phyloP scores from a whole-genome alignment of 2,888 invertebrate genomes.

The Zaprionus lineosus region DNA sequence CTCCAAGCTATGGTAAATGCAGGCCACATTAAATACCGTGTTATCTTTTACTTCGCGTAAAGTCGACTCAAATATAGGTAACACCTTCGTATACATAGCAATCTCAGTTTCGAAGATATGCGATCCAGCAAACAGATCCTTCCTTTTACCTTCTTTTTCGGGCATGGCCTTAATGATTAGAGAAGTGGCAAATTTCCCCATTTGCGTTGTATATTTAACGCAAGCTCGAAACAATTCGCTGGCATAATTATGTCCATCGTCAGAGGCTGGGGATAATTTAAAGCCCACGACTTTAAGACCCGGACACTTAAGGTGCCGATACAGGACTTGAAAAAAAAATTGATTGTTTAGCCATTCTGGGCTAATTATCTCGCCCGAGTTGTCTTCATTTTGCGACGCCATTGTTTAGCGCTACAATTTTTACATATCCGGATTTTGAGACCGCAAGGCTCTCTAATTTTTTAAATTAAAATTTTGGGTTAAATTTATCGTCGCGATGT shows the following conservation, averaged over 20 bases:
- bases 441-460: too few species aligned
- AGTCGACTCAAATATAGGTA: conserved; percentile 66
- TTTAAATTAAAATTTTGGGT: too few species aligned
- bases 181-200: conserved; percentile 14
- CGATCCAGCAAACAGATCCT: conserved; percentile 32
- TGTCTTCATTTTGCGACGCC: too few species aligned
- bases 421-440: too few species aligned
- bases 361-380: too few species aligned
- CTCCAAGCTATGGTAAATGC: conserved; percentile 51
- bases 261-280: conserved; percentile 43
- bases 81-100: conserved; percentile 65
- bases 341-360: too few species aligned
- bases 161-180: conserved; percentile 61
- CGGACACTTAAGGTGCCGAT: too few species aligned
- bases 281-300: conserved; percentile 15
- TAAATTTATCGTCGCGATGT: too few species aligned
- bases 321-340: too few species aligned
- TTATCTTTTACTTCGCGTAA: conserved; percentile 48
- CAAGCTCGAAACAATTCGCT: conserved; percentile 53
- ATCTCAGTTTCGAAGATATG: conserved; percentile 61
- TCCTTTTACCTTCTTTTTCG: conserved; percentile 54
- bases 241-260: conserved; percentile 40
- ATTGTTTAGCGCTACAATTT: too few species aligned
- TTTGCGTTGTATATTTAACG: conserved; percentile 9
- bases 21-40: conserved; percentile 45